A percentile compares a stretch with the other conserved stretches of the same genome.
phyloP scores from a whole-genome alignment of 2,888 invertebrate species.

The Eristalis arbustorum region DNA sequence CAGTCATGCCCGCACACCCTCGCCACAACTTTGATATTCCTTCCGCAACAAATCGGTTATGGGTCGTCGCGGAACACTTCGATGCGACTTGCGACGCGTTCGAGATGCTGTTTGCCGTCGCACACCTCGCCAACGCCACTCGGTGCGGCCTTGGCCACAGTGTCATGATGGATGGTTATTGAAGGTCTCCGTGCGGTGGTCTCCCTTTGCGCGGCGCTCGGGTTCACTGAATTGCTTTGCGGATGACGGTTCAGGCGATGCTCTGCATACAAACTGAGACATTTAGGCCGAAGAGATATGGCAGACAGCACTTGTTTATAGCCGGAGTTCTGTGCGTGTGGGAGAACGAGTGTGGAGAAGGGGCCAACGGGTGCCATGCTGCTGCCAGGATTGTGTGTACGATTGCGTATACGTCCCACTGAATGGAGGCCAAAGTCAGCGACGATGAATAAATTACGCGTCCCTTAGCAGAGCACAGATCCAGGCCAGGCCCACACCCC shows the following conservation, averaged over 20 bases:
- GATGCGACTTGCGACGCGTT: background rate
- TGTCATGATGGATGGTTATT: slow-evolving; percentile 46
- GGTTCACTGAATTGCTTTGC: slow-evolving; percentile 44
- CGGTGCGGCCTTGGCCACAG: background rate
- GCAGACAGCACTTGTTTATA: slow-evolving; percentile 48
- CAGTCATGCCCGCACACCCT: slow-evolving; percentile 3
- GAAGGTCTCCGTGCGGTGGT: slow-evolving; percentile 25
- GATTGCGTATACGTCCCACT: slow-evolving; percentile 36
- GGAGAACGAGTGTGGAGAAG: too few species aligned
- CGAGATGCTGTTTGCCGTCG: background rate
- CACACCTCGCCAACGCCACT: background rate
- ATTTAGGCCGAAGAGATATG: slow-evolving; percentile 51
- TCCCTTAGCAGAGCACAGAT: background rate
- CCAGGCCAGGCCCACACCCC: background rate
- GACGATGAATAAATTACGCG: slow-evolving; percentile 57
- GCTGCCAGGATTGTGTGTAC: slow-evolving; percentile 33
- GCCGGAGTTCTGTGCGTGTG: background rate
- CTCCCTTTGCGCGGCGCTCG: slow-evolving; percentile 18
- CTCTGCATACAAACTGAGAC: slow-evolving; percentile 63
- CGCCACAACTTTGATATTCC: slow-evolving; percentile 38
- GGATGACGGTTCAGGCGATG: slow-evolving; percentile 51
- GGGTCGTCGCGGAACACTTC: slow-evolving; percentile 42
- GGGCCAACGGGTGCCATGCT: slow-evolving; percentile 8
- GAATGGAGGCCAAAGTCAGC: slow-evolving; percentile 1
- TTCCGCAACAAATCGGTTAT: slow-evolving; percentile 59